phyloP scores from a whole-genome alignment of 1,140 invertebrate genomes.

The Ganaspis sp. region DNA sequence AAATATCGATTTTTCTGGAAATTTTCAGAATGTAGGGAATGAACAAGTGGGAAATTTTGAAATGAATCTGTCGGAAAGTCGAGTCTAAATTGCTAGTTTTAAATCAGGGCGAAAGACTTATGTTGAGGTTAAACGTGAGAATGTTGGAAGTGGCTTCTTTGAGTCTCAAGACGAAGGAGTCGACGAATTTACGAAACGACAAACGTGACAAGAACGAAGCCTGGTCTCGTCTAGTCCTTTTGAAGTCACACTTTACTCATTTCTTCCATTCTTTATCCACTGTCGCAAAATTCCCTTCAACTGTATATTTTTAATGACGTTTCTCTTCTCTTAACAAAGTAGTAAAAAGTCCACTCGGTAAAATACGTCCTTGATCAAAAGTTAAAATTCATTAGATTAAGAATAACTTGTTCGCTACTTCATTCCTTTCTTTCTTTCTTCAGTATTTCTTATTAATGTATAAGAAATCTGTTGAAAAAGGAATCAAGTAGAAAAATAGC shows the following conservation, averaged over 20 bases:
- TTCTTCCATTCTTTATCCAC: not conserved
- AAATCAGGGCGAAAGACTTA: not conserved
- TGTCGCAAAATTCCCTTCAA: not conserved
- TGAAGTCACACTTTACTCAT: not conserved
- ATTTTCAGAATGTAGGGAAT: no score
- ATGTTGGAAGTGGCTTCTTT: constrained; percentile 15
- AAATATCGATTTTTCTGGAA: no score
- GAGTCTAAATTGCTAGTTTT: not conserved
- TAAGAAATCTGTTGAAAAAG: no score
- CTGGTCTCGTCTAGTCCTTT: not conserved
- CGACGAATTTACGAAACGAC: constrained; percentile 23
- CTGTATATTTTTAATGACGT: not conserved
- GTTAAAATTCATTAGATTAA: no score
- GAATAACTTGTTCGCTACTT: no score
- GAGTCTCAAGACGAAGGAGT: not conserved
- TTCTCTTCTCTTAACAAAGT: no score
- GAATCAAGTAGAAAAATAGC: no score
- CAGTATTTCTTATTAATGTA: no score
- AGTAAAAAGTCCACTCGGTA: not conserved
- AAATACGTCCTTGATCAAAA: no score
- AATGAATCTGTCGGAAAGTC: not conserved
- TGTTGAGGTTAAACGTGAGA: constrained; percentile 19
- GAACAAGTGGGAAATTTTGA: no score
- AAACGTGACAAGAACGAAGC: constrained; percentile 3
- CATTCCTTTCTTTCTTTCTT: no score